A percentile compares a stretch with the other conserved stretches of the same genome.
Conservation (phyloP, 2,113 vertebrate genomes). For the Brachypodius melanocephalos region DNA sequence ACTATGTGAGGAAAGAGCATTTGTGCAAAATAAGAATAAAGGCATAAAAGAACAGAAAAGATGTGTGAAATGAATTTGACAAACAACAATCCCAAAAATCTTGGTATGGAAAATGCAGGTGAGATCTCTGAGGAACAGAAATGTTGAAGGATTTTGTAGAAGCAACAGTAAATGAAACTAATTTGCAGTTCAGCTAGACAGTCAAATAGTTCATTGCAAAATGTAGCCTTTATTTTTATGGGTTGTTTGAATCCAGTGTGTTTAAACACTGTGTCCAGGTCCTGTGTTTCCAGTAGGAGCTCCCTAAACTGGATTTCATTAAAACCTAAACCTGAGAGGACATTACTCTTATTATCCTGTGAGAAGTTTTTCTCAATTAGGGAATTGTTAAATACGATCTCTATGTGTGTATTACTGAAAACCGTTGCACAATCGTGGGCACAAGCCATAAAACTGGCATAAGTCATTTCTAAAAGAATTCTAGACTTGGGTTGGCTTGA, state of each 20-base stretch:
- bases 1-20: background rate
- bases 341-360: background rate
- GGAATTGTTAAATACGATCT: background rate
- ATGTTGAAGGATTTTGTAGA: background rate
- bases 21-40: background rate
- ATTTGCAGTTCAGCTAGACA: background rate
- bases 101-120: rapidly evolving
- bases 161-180: background rate
- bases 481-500: background rate
- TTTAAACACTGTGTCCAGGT: background rate
- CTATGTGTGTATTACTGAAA: background rate
- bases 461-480: background rate
- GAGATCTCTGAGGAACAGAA: background rate
- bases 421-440: rapidly evolving
- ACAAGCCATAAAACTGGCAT: background rate
- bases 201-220: background rate
- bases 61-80: background rate
- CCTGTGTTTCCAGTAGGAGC: background rate
- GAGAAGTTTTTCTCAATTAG: background rate
- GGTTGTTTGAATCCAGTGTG: background rate
- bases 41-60: background rate
- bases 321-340: too few species aligned
- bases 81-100: background rate
- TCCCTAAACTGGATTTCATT: background rate
- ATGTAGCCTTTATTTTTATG: background rate